These are phyloP conservation scores for Ochotona curzoniae DNA, from an alignment of 2,113 vertebrate species.

Conservation along the genomic window DNA sequence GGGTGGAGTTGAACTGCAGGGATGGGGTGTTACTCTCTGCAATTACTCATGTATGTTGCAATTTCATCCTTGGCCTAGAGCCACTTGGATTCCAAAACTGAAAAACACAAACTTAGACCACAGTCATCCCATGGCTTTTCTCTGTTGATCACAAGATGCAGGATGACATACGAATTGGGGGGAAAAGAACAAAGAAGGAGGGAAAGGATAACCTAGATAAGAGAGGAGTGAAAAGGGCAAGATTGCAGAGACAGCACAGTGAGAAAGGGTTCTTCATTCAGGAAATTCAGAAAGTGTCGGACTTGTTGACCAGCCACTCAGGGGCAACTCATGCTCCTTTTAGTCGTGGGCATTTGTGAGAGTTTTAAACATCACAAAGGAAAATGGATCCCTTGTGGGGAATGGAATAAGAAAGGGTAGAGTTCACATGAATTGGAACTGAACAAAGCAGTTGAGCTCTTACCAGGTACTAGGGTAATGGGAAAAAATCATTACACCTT, in stretches of 20 bases:
- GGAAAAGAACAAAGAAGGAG: too few species aligned
- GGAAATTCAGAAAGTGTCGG: background rate
- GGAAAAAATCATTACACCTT: too few species aligned
- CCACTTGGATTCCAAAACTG: background rate
- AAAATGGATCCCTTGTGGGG: background rate
- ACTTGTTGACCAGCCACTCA: background rate
- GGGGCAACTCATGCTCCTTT: background rate
- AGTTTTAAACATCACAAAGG: background rate
- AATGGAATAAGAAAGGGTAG: background rate
- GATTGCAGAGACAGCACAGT: background rate
- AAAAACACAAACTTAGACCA: background rate
- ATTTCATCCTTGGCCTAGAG: background rate
- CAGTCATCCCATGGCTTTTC: background rate
- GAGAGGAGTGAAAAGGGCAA: background rate
- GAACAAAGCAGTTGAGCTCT: background rate
- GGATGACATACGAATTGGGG: background rate
- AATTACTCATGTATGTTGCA: background rate
- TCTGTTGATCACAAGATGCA: background rate
- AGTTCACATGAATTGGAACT: too few species aligned
- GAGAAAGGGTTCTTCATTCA: background rate
- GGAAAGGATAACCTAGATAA: background rate
- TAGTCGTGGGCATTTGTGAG: too few species aligned
- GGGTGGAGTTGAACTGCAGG: fast-evolving
- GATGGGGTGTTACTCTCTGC: background rate
- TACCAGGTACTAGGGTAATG: background rate